These are phyloP conservation scores for Dyspetes luteomarginatus DNA, from an alignment of 2,888 invertebrate genomes.

Conservation along the genomic window DNA sequence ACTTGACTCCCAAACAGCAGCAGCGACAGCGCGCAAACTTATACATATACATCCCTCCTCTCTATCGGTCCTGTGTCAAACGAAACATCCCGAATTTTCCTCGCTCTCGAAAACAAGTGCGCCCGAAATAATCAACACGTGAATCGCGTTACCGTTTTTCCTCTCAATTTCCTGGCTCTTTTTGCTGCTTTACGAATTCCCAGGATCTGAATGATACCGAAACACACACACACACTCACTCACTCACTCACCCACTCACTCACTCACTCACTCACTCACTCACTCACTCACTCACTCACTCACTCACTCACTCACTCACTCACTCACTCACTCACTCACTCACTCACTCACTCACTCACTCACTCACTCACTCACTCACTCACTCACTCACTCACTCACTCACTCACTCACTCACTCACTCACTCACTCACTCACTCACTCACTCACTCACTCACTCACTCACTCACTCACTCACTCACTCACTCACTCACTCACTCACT, in stretches of 20 bases:
- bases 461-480: not conserved
- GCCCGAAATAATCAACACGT: constrained; percentile 37
- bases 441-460: not conserved
- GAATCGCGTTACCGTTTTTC: not conserved
- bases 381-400: not conserved
- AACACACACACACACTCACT: not conserved
- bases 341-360: not conserved
- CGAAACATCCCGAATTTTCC: constrained; percentile 67
- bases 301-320: not conserved
- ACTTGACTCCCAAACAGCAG: constrained; percentile 72
- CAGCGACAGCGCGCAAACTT: constrained; percentile 1
- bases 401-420: not conserved
- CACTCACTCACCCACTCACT: not conserved
- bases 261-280: not conserved
- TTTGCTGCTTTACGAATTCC: not conserved
- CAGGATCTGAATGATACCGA: too few species aligned
- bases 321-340: not conserved
- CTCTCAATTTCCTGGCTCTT: constrained; percentile 1
- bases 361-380: not conserved
- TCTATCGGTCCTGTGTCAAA: constrained; percentile 64
- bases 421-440: not conserved
- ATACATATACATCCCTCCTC: not conserved
- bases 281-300: not conserved
- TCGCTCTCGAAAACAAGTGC: constrained; percentile 64
- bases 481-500: not conserved